Conservation (phyloP, 2,113 vertebrate genomes). For the Pithys albifrons region DNA sequence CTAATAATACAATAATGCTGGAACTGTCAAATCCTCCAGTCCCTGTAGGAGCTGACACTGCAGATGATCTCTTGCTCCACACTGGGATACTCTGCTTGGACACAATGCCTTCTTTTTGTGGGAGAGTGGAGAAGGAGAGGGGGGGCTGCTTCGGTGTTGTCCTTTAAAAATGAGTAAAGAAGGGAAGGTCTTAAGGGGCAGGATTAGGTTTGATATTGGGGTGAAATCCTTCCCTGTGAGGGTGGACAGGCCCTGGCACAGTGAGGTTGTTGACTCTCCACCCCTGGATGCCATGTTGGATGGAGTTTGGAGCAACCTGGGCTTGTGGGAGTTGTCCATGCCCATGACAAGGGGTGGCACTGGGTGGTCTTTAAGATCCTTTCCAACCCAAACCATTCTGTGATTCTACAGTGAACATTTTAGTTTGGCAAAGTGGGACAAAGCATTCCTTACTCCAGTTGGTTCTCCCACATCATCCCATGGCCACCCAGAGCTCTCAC, state of each 20-base stretch:
- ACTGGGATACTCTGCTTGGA: neutral
- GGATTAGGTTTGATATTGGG: neutral
- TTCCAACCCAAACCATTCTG: neutral
- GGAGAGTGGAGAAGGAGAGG: neutral
- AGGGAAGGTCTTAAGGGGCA: neutral
- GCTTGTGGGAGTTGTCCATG: neutral
- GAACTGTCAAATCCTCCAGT: neutral
- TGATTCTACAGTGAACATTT: neutral
- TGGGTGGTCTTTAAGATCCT: neutral
- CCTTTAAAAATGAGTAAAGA: neutral
- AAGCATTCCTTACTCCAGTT: no score
- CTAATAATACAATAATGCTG: neutral
- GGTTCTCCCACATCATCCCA: no score
- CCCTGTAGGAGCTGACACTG: neutral
- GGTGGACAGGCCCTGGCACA: neutral
- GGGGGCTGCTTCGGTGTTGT: neutral
- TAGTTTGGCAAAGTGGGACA: neutral
- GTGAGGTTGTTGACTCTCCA: neutral
- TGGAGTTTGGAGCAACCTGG: neutral
- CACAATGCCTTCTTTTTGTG: accelerated
- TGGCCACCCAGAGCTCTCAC: no score
- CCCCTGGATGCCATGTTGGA: neutral
- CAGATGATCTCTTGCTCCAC: neutral
- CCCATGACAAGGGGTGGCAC: neutral
- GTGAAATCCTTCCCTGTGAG: neutral